Percentiles rank a stretch among this genome's conserved stretches.
Evolutionary conservation across 2,113 vertebrate species (phyloP).

Genomic region (Bungarus multicinctus): DNA sequence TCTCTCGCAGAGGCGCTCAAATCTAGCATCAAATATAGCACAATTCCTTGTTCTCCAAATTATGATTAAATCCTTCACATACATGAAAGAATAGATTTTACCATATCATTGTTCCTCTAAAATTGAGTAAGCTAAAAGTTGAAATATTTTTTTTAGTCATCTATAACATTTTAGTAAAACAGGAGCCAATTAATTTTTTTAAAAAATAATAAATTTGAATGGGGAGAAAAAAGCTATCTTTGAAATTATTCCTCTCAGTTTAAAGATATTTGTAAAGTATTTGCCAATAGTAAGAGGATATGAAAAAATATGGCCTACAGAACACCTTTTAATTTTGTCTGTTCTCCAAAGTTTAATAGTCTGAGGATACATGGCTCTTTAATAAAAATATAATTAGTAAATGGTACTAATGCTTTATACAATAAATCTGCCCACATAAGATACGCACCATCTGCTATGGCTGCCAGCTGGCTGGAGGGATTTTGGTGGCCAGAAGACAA

Average conservation of each 20-base stretch:
- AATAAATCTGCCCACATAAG: slow-evolving; percentile 57
- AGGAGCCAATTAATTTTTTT: neutral
- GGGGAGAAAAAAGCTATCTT: neutral
- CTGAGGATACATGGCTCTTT: neutral
- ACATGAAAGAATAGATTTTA: neutral
- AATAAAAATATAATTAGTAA: neutral
- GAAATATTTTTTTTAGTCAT: neutral
- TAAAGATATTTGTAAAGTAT: neutral
- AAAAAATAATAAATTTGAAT: neutral
- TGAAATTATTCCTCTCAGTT: neutral
- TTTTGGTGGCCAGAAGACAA: slow-evolving; percentile 62
- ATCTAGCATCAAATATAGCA: neutral
- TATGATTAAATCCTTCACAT: neutral
- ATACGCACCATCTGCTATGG: slow-evolving; percentile 83
- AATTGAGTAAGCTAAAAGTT: neutral
- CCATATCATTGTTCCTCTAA: neutral
- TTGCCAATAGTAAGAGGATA: neutral
- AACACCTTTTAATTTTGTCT: neutral
- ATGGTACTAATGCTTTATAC: neutral
- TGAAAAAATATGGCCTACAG: neutral
- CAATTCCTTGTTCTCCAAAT: neutral
- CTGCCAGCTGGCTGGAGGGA: slow-evolving; percentile 85
- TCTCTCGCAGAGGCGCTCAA: neutral
- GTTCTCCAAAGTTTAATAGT: neutral
- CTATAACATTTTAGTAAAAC: neutral